Percentiles rank a stretch among this genome's conserved stretches.
Conservation (phyloP, 2,113 vertebrate genomes). For the Oryzias javanicus region DNA sequence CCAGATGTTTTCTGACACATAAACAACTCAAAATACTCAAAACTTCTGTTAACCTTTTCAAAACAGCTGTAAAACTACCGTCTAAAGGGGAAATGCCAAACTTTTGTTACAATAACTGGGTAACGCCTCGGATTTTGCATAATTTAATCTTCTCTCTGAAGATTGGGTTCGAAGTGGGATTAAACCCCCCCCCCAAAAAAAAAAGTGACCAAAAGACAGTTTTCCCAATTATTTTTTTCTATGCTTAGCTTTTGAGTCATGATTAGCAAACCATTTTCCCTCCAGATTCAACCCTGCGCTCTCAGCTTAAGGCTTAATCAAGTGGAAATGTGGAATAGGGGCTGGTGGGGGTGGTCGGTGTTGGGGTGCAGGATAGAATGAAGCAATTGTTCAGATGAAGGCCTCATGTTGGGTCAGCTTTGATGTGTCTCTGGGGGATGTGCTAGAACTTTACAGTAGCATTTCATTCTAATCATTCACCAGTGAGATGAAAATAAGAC, state of each 20-base stretch:
- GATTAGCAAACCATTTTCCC: constrained; percentile 75
- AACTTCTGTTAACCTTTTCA: constrained; percentile 2
- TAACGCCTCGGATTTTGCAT: too few relatives aligned
- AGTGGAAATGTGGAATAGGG: constrained; percentile 76
- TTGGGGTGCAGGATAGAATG: constrained; percentile 73
- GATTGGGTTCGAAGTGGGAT: neutral
- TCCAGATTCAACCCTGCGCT: constrained; percentile 63
- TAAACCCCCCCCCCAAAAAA: constrained; percentile 34
- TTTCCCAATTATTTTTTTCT: constrained; percentile 22
- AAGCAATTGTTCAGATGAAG: constrained; percentile 76
- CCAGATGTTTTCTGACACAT: constrained; percentile 3
- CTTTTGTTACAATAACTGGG: too few relatives aligned
- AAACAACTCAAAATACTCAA: constrained; percentile 27
- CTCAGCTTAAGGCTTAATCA: constrained; percentile 80
- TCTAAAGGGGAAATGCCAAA: neutral
- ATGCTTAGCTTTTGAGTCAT: constrained; percentile 47
- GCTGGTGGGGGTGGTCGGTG: constrained; percentile 42
- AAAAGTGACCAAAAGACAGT: constrained; percentile 24
- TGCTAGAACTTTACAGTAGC: constrained; percentile 65
- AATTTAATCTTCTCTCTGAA: neutral
- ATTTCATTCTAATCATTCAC: constrained; percentile 37
- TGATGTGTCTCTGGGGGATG: constrained; percentile 72
- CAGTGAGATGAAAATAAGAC: constrained; percentile 1
- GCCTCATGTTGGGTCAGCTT: constrained; percentile 73
- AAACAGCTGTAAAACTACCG: neutral